These are phyloP conservation scores for Melanotaenia maccullochi DNA, from an alignment of 2,797 vertebrate genomes.

Conservation along the genomic window DNA sequence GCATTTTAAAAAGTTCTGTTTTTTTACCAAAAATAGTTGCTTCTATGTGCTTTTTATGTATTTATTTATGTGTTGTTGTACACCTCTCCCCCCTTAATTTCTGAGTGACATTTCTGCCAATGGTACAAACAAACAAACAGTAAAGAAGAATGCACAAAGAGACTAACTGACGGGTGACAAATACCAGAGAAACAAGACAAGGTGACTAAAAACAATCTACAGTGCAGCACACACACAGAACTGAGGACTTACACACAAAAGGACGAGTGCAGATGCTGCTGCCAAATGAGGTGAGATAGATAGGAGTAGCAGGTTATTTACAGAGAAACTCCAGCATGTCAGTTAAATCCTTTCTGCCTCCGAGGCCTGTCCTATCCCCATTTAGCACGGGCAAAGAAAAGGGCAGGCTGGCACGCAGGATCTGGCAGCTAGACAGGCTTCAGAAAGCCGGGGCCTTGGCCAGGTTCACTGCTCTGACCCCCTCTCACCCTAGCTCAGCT, in stretches of 20 bases:
- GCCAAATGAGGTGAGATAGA: constrained; percentile 70
- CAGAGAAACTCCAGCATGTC: constrained; percentile 74
- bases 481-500: constrained; percentile 65
- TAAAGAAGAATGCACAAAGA: constrained; percentile 3
- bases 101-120: background rate
- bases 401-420: constrained; percentile 62
- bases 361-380: constrained; percentile 69
- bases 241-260: constrained; percentile 14
- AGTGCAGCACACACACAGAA: constrained; percentile 11
- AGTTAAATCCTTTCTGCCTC: constrained; percentile 70
- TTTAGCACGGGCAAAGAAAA: constrained; percentile 69
- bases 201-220: constrained; percentile 17
- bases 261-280: constrained; percentile 33
- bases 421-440: constrained; percentile 65
- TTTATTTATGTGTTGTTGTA: background rate
- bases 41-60: background rate
- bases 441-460: constrained; percentile 59
- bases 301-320: constrained; percentile 75
- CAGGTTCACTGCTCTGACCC: constrained; percentile 70
- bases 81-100: background rate
- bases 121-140: background rate
- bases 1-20: background rate
- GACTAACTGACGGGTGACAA: constrained; percentile 44
- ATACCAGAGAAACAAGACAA: constrained; percentile 12
- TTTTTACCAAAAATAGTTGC: background rate